These are phyloP conservation scores for Gorsachius goisagi DNA, from an alignment of 2,113 vertebrate genomes.

Conservation along the genomic window DNA sequence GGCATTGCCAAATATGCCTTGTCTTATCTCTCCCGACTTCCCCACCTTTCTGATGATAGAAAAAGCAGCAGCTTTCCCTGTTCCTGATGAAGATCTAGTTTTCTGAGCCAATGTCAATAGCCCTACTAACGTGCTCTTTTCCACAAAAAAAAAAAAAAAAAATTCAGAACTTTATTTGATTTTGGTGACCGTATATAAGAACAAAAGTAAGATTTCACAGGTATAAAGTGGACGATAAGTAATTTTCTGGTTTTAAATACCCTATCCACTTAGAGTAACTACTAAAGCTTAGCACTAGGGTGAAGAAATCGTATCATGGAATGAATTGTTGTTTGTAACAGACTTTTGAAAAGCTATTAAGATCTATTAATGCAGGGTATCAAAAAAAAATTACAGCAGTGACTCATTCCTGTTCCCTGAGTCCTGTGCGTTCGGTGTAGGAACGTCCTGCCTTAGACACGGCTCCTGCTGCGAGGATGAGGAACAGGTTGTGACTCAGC, in stretches of 20 bases:
- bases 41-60: neutral
- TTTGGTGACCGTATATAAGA: neutral
- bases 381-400: neutral
- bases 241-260: neutral
- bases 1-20: neutral
- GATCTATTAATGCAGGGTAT: neutral
- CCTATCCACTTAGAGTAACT: neutral
- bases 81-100: neutral
- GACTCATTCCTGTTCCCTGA: neutral
- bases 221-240: neutral
- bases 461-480: neutral
- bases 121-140: neutral
- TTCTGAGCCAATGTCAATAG: constrained; percentile 55
- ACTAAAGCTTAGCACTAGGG: neutral
- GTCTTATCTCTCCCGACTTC: constrained; percentile 49
- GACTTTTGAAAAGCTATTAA: neutral
- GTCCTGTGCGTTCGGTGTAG: neutral
- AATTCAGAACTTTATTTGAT: neutral
- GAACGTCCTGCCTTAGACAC: constrained; percentile 29
- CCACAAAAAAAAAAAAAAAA: neutral
- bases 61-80: constrained; percentile 23
- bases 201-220: neutral
- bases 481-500: constrained; percentile 25
- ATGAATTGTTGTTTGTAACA: neutral
- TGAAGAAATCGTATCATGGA: neutral